Conservation (phyloP, 2,888 invertebrate species). For the Oscheius sp. region DNA sequence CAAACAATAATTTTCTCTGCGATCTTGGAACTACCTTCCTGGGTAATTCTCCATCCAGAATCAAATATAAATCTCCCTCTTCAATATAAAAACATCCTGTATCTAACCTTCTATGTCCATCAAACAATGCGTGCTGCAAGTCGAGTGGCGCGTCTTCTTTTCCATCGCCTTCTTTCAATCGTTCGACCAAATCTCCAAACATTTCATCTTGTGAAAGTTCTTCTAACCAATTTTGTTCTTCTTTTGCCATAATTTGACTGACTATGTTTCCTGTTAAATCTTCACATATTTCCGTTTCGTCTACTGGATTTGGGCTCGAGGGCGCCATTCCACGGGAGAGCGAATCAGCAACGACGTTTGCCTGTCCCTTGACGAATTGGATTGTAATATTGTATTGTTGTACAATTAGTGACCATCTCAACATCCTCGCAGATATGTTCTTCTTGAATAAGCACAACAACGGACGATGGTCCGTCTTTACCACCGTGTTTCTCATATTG, state of each 20-base stretch:
- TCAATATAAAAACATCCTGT: not conserved
- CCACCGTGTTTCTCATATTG: conserved; percentile 27
- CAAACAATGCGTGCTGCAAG: too few relatives aligned
- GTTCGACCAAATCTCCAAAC: not conserved
- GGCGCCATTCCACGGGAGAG: conserved; percentile 24
- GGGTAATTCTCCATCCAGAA: not conserved
- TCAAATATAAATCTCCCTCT: not conserved
- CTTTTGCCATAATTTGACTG: not conserved
- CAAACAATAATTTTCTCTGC: conserved; percentile 22
- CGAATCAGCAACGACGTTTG: conserved; percentile 37
- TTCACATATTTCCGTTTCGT: not conserved
- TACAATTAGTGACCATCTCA: conserved; percentile 32
- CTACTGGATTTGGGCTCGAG: too few relatives aligned
- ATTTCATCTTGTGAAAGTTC: conserved; percentile 13
- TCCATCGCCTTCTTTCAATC: too few relatives aligned
- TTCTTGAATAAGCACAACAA: conserved; percentile 28
- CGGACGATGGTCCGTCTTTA: too few relatives aligned
- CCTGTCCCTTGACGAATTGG: conserved; percentile 9
- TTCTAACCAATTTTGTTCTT: not conserved
- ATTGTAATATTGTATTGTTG: conserved; percentile 22
- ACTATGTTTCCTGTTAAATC: not conserved
- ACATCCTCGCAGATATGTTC: conserved; percentile 17
- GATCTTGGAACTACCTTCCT: conserved; percentile 37
- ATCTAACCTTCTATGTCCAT: not conserved
- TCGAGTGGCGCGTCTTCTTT: not conserved